phyloP scores from a whole-genome alignment of 2,113 vertebrate species.

The Atractosteus spatula region DNA sequence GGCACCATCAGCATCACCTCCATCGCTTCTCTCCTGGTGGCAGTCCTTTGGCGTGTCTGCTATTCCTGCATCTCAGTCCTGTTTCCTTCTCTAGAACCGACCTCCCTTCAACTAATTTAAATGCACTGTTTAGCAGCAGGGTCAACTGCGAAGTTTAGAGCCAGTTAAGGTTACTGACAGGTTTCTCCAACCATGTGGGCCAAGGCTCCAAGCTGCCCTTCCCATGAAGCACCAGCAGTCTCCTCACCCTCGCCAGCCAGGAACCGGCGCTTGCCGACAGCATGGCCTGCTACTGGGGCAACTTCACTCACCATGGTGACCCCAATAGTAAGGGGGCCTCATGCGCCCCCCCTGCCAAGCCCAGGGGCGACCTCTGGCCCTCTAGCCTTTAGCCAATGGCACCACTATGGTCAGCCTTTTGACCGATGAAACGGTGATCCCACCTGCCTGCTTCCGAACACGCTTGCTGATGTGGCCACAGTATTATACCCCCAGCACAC shows the following conservation, averaged over 20 bases:
- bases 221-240: slow-evolving; percentile 1
- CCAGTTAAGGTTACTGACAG: not conserved
- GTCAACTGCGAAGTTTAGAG: not conserved
- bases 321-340: not conserved
- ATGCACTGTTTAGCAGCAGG: not conserved
- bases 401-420: no score
- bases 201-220: not conserved
- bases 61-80: no score
- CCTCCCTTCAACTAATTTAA: no score
- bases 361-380: not conserved
- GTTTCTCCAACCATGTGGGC: not conserved
- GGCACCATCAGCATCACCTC: no score
- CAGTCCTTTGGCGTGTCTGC: no score
- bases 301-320: not conserved
- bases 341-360: not conserved
- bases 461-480: no score
- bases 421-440: no score
- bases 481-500: no score
- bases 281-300: not conserved
- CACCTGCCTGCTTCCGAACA: no score
- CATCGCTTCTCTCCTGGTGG: no score
- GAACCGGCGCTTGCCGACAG: not conserved
- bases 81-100: no score
- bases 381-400: not conserved
- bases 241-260: not conserved